Percentiles rank a stretch among this genome's conserved stretches.
phyloP scores from a whole-genome alignment of 2,113 vertebrate genomes.

The Trachemys scripta region DNA sequence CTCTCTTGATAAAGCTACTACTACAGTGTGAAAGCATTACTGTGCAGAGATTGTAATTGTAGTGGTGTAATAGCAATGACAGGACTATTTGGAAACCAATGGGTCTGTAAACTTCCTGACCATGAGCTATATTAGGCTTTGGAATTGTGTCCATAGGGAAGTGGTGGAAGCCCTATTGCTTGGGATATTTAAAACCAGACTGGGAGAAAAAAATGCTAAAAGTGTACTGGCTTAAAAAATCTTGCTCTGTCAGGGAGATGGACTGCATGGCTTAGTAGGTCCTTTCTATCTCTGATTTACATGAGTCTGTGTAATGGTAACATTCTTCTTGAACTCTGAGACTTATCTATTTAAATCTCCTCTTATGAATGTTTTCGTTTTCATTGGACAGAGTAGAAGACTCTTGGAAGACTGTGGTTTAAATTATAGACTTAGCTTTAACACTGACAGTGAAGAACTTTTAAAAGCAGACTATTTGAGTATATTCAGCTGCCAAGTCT shows the following conservation, averaged over 20 bases:
- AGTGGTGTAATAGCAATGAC: neutral
- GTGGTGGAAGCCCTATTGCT: neutral
- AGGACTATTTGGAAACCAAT: conserved; percentile 26
- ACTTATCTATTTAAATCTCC: neutral
- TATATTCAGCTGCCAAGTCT: neutral
- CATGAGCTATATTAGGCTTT: conserved; percentile 37
- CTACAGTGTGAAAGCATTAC: conserved; percentile 18
- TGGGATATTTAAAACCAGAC: conserved; percentile 14
- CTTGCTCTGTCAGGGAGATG: neutral
- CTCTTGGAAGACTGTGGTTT: neutral
- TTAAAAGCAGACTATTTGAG: neutral
- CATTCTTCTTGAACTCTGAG: neutral
- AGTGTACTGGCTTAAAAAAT: neutral
- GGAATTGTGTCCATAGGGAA: neutral
- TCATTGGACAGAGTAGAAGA: neutral
- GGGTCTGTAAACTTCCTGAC: conserved; percentile 41
- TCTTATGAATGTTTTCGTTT: conserved; percentile 27
- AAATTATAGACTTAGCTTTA: conserved; percentile 15
- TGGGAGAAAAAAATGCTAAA: neutral
- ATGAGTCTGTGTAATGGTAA: neutral
- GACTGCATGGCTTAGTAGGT: neutral
- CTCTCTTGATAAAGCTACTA: conserved; percentile 27
- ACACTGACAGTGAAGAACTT: neutral
- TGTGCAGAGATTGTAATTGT: neutral
- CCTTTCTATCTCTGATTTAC: conserved; percentile 22